A percentile compares a stretch with the other conserved stretches of the same genome.
These are phyloP conservation scores for Carcina quercana DNA, from an alignment of 2,888 invertebrate species.

Conservation along the genomic window DNA sequence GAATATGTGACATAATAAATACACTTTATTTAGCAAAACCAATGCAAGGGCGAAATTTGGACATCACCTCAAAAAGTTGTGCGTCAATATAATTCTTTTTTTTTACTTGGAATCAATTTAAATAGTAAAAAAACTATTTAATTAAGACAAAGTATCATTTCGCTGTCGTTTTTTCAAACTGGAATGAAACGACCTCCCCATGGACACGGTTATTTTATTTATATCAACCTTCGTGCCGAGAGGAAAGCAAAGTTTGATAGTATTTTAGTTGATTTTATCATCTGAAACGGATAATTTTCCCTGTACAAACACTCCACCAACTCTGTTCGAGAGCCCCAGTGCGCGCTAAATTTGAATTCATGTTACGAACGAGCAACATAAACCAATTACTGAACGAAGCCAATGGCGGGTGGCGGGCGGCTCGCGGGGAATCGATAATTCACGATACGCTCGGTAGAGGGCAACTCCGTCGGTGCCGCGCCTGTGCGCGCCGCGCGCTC, in stretches of 20 bases:
- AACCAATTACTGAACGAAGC: constrained; percentile 66
- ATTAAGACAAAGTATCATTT: not conserved
- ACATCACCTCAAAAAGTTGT: constrained; percentile 15
- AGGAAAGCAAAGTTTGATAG: constrained; percentile 44
- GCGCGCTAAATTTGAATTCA: constrained; percentile 73
- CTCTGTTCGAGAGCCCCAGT: constrained; percentile 47
- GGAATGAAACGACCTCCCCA: not conserved
- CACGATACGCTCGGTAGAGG: constrained; percentile 71
- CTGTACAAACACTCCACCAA: constrained; percentile 47
- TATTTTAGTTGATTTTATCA: constrained; percentile 56
- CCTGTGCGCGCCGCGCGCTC: constrained; percentile 36
- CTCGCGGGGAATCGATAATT: constrained; percentile 69
- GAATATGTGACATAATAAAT: no score
- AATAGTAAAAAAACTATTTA: not conserved
- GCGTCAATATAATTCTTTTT: not conserved
- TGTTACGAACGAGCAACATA: constrained; percentile 66
- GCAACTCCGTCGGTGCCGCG: constrained; percentile 44
- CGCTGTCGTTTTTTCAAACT: not conserved
- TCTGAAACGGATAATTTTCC: constrained; percentile 53
- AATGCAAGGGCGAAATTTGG: no score
- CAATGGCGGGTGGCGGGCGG: constrained; percentile 56
- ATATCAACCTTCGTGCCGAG: constrained; percentile 22
- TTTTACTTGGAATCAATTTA: not conserved
- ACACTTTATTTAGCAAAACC: no score
- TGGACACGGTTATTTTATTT: constrained; percentile 17